Base-by-base conservation (phyloP, 2,797 vertebrate genomes). In the Halcyon badia region DNA sequence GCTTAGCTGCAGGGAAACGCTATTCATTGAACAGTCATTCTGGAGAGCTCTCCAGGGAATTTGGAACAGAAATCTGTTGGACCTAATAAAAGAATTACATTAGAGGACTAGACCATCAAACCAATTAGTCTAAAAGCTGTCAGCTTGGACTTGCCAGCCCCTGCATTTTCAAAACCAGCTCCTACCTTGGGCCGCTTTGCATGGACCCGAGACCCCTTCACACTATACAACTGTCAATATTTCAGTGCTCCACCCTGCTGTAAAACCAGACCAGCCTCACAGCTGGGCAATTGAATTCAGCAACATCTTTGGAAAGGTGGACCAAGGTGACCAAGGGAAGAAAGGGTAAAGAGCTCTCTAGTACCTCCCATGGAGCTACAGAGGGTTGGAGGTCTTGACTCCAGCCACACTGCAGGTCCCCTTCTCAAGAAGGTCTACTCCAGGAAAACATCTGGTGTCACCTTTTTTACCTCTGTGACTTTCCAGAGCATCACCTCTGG, bases 61-160 rank as follows among this genome's bases (percentile, higher is more conserved):
- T 83, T 87, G 86, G 93, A 96, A 86, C 60, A 95, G 66, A 85
- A 95, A 96, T 71, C 81, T 80, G 56, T 58, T 94, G 83, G 75
- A 95, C 14, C 3, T 93, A 81, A 93, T 87, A 75, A 92, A 97
- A 87, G 37, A 28, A 49, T 64, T 73, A 70, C 70, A 84, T 90
- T 93, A 90, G 61, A 92, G 30, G 78, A 87, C 77, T 60, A 90
- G 81, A 61, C 52, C 52, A 30, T 84, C 85, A 92, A 89, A 77
- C 41, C 52, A 90, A 82, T 94, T 77, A 90, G 41, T 70, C 64
- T 96, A 69, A 95, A 92, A 95, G 86, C 64, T 89, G 83, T 78
- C 87, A 87, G 75, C 37, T 60, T 5, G 0, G 77, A 65, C 77
- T 80, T 90, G 80, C 73, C 71, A 92, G 64, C 14, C 39, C 17